Evolutionary conservation across 2,888 invertebrate species (phyloP).

Genomic region (Andricus curvator): DNA sequence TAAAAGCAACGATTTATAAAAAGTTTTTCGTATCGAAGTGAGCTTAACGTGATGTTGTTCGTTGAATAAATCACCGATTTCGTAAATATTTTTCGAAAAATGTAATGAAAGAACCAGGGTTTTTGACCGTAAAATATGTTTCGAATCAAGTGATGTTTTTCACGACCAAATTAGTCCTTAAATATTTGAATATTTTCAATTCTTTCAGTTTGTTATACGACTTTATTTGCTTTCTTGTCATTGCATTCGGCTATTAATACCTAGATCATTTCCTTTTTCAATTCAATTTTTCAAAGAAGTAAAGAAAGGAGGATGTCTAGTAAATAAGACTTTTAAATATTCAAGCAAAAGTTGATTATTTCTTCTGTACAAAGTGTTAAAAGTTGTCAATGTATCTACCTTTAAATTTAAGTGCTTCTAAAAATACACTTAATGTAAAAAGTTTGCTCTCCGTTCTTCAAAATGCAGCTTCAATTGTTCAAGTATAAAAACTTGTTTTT

Average conservation of each 20-base stretch:
- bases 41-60: not conserved
- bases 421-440: slow-evolving; percentile 22
- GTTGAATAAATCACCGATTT: not conserved
- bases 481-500: not conserved
- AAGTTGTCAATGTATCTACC: not conserved
- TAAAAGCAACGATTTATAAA: slow-evolving; percentile 25
- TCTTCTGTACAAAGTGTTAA: not conserved
- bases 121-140: not conserved
- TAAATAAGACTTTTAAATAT: not conserved
- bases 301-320: not conserved
- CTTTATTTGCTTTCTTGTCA: not conserved
- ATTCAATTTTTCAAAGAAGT: not conserved
- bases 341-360: not conserved
- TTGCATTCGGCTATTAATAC: not conserved
- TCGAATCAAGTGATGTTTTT: not conserved
- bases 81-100: slow-evolving; percentile 22
- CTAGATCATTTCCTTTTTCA: not conserved
- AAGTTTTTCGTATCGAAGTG: slow-evolving; percentile 7
- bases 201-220: not conserved
- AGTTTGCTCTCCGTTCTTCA: slow-evolving; percentile 8
- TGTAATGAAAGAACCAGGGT: not conserved
- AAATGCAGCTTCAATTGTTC: not conserved
- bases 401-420: slow-evolving; percentile 21
- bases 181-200: not conserved
- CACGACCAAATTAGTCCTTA: not conserved